Evolutionary conservation across 2,888 invertebrate species (phyloP).

Genomic region (Nycteola revayana): DNA sequence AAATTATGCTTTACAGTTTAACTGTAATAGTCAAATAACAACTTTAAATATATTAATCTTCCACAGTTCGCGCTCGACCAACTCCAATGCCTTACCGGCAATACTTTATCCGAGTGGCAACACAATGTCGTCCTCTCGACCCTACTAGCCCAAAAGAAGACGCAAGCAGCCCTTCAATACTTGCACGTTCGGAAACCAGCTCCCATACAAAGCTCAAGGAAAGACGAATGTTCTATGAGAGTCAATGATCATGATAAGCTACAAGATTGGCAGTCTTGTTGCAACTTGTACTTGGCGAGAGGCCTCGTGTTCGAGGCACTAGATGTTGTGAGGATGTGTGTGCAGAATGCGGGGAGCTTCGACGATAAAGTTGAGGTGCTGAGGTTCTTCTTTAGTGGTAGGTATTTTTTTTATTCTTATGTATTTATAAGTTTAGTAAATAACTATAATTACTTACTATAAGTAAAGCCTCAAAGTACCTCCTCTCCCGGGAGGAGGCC

Average conservation of each 20-base stretch:
- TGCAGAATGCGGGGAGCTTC: slow-evolving; percentile 56
- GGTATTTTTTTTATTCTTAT: slow-evolving; percentile 26
- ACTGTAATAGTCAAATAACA: no score
- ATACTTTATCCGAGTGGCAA: slow-evolving; percentile 86
- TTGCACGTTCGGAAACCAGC: slow-evolving; percentile 83
- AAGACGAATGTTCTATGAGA: slow-evolving; percentile 29
- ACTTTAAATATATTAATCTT: no score
- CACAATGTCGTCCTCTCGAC: slow-evolving; percentile 86
- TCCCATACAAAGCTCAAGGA: slow-evolving; percentile 66
- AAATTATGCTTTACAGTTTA: no score
- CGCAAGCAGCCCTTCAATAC: slow-evolving; percentile 87
- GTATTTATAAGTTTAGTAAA: no score
- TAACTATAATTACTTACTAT: no score
- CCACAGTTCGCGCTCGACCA: slow-evolving; percentile 84
- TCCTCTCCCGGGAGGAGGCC: no score
- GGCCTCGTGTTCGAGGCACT: slow-evolving; percentile 85
- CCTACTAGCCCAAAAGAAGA: slow-evolving; percentile 85
- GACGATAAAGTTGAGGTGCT: slow-evolving; percentile 73
- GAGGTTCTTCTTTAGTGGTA: slow-evolving; percentile 84
- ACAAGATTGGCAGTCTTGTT: slow-evolving; percentile 77
- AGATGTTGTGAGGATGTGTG: slow-evolving; percentile 82
- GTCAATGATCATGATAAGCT: slow-evolving; percentile 57
- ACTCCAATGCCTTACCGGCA: slow-evolving; percentile 83
- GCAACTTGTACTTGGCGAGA: slow-evolving; percentile 84
- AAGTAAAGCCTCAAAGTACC: no score